These are phyloP conservation scores for Silurus lanzhouensis DNA, from an alignment of 2,797 vertebrate genomes.

Conservation along the genomic window DNA sequence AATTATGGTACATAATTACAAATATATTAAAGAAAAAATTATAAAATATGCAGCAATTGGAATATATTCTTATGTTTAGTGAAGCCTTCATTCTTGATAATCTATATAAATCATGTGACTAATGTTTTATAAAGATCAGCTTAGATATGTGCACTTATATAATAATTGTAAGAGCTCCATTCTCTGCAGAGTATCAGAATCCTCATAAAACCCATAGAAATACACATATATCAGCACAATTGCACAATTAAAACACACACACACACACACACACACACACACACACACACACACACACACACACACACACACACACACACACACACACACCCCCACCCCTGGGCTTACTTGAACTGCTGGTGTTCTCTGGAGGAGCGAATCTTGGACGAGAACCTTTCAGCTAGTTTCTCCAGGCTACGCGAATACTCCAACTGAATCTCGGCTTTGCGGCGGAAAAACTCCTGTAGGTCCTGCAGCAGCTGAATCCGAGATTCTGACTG, in stretches of 20 bases:
- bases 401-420: conserved; percentile 93
- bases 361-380: conserved; percentile 93
- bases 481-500: conserved; percentile 94
- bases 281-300: conserved; percentile 13
- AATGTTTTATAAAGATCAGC: background rate
- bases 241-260: background rate
- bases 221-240: background rate
- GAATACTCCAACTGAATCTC: conserved; percentile 98
- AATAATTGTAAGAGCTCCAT: background rate
- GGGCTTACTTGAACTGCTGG: conserved; percentile 92
- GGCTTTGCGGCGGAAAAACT: conserved; percentile 96
- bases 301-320: conserved; percentile 8
- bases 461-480: conserved; percentile 97
- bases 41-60: background rate
- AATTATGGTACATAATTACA: background rate
- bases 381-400: conserved; percentile 94
- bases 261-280: background rate
- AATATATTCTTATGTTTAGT: background rate
- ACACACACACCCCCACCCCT: background rate
- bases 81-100: background rate
- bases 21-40: background rate
- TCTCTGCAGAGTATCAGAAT: background rate
- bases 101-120: background rate
- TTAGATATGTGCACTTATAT: background rate
- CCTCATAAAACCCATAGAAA: background rate